Conservation (phyloP, 2,113 vertebrate species). For the Lepus europaeus region DNA sequence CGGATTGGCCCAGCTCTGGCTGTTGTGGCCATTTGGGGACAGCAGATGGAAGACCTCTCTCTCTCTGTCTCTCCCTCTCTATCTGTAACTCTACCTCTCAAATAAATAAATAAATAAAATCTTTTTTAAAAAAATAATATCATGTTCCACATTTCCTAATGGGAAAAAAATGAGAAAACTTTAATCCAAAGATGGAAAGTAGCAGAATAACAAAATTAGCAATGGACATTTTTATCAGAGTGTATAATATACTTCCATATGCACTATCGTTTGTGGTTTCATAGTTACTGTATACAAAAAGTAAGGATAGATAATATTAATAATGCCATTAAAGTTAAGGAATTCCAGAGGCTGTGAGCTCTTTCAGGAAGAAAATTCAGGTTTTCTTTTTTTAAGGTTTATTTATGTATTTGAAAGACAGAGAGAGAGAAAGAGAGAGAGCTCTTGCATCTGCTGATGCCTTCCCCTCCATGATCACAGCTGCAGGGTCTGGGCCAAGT, state of each 20-base stretch:
- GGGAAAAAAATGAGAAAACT: background rate
- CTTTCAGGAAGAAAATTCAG: slow-evolving; percentile 11
- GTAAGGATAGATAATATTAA: background rate
- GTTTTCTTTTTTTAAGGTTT: too few species aligned
- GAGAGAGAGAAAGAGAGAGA: too few species aligned
- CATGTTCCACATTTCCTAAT: background rate
- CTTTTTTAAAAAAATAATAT: background rate
- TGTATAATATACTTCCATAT: background rate
- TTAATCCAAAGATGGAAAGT: background rate
- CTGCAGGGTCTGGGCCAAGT: too few species aligned
- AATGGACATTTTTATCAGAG: background rate
- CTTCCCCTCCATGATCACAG: too few species aligned
- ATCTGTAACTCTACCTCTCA: too few species aligned
- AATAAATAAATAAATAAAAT: too few species aligned
- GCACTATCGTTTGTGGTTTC: background rate
- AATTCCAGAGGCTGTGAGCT: background rate
- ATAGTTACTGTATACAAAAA: background rate
- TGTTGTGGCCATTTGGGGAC: too few species aligned
- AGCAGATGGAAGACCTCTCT: too few species aligned
- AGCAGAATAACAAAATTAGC: background rate
- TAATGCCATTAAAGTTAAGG: background rate
- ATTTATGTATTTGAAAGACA: too few species aligned
- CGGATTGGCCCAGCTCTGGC: too few species aligned
- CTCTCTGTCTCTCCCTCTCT: too few species aligned
- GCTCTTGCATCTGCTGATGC: too few species aligned